Conservation (phyloP, 2,888 invertebrate genomes). For the Uropetala carovei region DNA sequence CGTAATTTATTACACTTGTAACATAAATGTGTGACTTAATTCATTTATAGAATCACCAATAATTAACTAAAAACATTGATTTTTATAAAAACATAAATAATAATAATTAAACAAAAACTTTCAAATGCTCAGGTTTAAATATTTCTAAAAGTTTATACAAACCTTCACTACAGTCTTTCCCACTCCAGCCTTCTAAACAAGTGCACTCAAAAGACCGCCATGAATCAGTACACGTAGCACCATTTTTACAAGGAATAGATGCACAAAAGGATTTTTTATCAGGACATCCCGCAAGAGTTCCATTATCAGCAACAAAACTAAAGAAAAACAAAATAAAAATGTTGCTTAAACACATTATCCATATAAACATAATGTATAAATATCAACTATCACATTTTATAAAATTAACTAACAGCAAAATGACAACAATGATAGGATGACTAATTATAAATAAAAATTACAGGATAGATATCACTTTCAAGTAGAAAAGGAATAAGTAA, state of each 20-base stretch:
- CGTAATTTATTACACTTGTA: too few species aligned
- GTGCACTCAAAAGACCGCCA: constrained; percentile 94
- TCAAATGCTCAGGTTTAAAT: constrained; percentile 13
- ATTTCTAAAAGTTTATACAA: constrained; percentile 68
- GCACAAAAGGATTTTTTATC: constrained; percentile 89
- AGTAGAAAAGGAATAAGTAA: too few species aligned
- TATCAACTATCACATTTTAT: background rate
- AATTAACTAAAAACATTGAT: background rate
- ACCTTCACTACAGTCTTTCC: constrained; percentile 92
- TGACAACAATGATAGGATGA: background rate
- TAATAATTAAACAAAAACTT: background rate
- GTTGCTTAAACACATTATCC: background rate
- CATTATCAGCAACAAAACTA: constrained; percentile 92
- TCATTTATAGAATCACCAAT: too few species aligned
- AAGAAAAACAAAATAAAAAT: constrained; percentile 66
- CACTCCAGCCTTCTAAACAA: constrained; percentile 90
- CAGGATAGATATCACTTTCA: too few species aligned
- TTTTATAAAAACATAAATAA: background rate
- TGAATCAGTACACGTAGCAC: constrained; percentile 90
- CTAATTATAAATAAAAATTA: too few species aligned
- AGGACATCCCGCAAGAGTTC: constrained; percentile 91
- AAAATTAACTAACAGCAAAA: background rate
- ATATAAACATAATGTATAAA: background rate
- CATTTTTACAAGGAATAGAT: constrained; percentile 91
- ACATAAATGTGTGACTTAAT: too few species aligned